Evolutionary conservation across 2,113 vertebrate species (phyloP).

Genomic region (Sturnira hondurensis): DNA sequence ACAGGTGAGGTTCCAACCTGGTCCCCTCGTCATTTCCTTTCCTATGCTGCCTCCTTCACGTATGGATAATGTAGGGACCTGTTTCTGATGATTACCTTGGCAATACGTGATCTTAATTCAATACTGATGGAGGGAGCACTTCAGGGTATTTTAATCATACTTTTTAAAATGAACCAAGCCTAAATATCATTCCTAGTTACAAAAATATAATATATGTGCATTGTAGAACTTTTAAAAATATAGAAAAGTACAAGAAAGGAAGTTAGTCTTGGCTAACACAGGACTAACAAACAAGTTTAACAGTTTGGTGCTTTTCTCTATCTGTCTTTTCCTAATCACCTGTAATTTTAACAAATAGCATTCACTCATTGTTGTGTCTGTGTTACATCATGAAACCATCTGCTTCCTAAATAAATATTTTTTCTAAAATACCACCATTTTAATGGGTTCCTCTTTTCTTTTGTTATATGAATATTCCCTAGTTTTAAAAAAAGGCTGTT

Average conservation of each 20-base stretch:
- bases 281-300: neutral
- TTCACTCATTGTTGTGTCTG: neutral
- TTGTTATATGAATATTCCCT: neutral
- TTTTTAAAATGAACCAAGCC: neutral
- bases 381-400: neutral
- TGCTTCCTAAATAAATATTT: neutral
- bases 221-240: neutral
- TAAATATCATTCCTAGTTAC: neutral
- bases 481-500: neutral
- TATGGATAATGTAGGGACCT: rapidly evolving
- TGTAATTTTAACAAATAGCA: neutral
- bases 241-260: neutral
- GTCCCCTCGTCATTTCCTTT: rapidly evolving
- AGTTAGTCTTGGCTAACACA: neutral
- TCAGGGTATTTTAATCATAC: neutral
- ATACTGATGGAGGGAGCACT: too few relatives aligned
- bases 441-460: neutral
- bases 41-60: neutral
- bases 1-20: neutral
- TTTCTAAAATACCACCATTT: neutral
- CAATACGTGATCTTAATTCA: neutral
- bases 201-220: neutral
- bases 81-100: too few relatives aligned
- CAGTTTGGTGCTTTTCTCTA: neutral
- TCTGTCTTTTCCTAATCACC: neutral